These are phyloP conservation scores for Thalpophila matura DNA, from an alignment of 2,888 invertebrate genomes.

Conservation along the genomic window DNA sequence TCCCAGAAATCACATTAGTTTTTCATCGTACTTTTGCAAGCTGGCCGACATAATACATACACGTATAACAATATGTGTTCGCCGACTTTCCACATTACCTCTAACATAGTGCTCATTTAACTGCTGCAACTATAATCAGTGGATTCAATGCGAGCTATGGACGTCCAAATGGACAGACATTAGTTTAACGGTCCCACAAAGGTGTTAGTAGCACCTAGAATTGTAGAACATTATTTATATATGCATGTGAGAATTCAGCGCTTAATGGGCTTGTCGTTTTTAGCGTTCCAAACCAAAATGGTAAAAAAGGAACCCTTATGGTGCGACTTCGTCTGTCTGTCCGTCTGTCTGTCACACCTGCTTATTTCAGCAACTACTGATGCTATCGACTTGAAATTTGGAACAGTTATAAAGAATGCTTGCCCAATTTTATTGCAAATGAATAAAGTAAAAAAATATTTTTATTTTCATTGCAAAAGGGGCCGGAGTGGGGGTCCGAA, in stretches of 20 bases:
- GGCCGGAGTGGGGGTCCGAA: too few relatives aligned
- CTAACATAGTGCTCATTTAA: conserved; percentile 41
- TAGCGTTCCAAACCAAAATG: too few relatives aligned
- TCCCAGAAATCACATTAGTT: conserved; percentile 7
- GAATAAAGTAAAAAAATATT: too few relatives aligned
- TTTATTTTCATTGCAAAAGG: too few relatives aligned
- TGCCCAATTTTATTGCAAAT: too few relatives aligned
- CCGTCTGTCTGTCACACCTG: too few relatives aligned
- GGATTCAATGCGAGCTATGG: conserved; percentile 44
- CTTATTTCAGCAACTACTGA: too few relatives aligned
- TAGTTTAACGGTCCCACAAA: conserved; percentile 55
- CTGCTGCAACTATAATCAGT: conserved; percentile 53
- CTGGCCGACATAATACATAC: not conserved
- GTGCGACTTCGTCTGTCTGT: too few relatives aligned
- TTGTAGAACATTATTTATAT: conserved; percentile 51
- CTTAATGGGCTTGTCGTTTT: not conserved
- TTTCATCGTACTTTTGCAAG: conserved; percentile 3
- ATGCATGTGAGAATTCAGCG: conserved; percentile 31
- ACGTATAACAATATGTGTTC: conserved; percentile 23
- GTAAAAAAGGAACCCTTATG: too few relatives aligned
- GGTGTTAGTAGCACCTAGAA: conserved; percentile 46
- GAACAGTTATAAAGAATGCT: too few relatives aligned
- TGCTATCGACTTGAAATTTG: too few relatives aligned
- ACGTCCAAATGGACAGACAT: conserved; percentile 53
- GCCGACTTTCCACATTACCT: conserved; percentile 45